Evolutionary conservation across 2,113 vertebrate species (phyloP).

Genomic region (Cottus gobio): DNA sequence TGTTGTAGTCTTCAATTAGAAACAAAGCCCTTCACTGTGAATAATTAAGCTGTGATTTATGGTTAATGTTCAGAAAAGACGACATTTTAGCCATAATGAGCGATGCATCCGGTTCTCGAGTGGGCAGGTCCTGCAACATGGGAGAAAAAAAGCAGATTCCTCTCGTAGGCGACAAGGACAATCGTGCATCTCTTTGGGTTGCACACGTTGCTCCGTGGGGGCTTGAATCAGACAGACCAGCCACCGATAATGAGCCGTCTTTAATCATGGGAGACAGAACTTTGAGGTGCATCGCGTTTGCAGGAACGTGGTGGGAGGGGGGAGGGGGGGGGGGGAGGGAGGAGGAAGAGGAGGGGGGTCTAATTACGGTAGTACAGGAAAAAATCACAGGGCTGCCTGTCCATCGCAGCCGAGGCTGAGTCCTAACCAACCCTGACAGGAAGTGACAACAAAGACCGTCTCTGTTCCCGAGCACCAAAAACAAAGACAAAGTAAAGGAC

Average conservation of each 20-base stretch:
- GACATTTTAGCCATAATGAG: constrained; percentile 11
- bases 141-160: constrained; percentile 53
- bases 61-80: background rate
- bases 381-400: constrained; percentile 90
- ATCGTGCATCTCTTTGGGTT: constrained; percentile 60
- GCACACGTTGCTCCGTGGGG: constrained; percentile 67
- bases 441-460: constrained; percentile 93
- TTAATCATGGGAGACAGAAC: constrained; percentile 96
- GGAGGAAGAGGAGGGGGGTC: constrained; percentile 82
- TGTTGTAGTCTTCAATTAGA: background rate
- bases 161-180: constrained; percentile 51
- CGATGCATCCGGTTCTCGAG: constrained; percentile 22
- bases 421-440: constrained; percentile 91
- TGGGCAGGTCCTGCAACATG: constrained; percentile 40
- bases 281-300: constrained; percentile 96
- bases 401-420: constrained; percentile 89
- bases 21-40: background rate
- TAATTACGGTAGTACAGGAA: constrained; percentile 95
- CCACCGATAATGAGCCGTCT: constrained; percentile 97
- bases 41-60: constrained; percentile 7
- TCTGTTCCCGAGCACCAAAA: constrained; percentile 85
- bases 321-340: constrained; percentile 87
- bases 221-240: constrained; percentile 85
- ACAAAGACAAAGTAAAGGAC: constrained; percentile 65
- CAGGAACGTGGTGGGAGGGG: constrained; percentile 82